These are phyloP conservation scores for Forbesichthys papilliferus DNA, from an alignment of 2,113 vertebrate genomes.

Conservation along the genomic window DNA sequence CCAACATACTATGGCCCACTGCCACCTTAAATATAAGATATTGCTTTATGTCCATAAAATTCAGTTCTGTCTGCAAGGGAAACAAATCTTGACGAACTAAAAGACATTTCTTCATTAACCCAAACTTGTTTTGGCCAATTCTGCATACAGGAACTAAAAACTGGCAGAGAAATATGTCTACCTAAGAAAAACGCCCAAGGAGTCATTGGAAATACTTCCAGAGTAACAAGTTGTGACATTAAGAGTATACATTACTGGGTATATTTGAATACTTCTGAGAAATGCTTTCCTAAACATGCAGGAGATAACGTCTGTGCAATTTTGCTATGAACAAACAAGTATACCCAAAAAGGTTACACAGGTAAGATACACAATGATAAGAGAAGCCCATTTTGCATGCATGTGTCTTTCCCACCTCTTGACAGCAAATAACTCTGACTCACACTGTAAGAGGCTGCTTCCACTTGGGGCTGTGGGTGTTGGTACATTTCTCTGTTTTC, in stretches of 20 bases:
- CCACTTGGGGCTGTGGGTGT: conserved; percentile 97
- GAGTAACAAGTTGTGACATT: background rate
- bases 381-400: background rate
- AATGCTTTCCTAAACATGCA: background rate
- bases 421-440: conserved; percentile 60
- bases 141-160: background rate
- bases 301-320: too few species aligned
- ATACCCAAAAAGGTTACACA: background rate
- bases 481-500: conserved; percentile 98
- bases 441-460: conserved; percentile 98
- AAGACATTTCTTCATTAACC: background rate
- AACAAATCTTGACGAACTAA: background rate
- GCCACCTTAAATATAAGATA: background rate
- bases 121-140: background rate
- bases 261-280: background rate
- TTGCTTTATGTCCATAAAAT: background rate
- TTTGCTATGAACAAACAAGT: too few species aligned
- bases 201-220: conserved; percentile 13
- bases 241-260: too few species aligned
- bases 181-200: background rate
- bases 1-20: too few species aligned
- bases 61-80: conserved; percentile 6
- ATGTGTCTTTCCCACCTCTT: background rate
- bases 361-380: background rate
- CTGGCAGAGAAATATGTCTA: background rate